phyloP scores from a whole-genome alignment of 2,797 vertebrate species.

The Myoxocephalus aenaeus region DNA sequence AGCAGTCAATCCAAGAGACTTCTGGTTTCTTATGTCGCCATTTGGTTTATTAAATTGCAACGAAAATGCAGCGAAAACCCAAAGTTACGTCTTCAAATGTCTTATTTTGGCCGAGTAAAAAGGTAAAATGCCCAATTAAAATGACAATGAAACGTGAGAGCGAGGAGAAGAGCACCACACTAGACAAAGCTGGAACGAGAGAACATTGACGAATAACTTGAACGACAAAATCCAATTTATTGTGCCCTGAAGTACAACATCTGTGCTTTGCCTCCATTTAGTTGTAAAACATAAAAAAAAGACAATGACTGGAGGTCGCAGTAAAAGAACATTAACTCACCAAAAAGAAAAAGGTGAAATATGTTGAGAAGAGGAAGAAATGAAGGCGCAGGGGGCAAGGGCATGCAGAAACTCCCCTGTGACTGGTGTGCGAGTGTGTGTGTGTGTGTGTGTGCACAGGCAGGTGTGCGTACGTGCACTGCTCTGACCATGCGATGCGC shows the following conservation, averaged over 20 bases:
- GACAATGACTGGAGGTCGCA: slow-evolving; percentile 39
- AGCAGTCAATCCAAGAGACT: not conserved
- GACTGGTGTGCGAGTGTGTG: slow-evolving; percentile 42
- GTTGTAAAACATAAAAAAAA: slow-evolving; percentile 5
- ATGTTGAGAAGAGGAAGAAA: slow-evolving; percentile 25
- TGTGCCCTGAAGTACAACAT: not conserved
- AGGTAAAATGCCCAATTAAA: not conserved
- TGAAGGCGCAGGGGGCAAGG: slow-evolving; percentile 49
- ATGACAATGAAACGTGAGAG: not conserved
- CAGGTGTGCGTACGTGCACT: not conserved
- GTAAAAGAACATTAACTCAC: slow-evolving; percentile 37
- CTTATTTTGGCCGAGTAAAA: not conserved
- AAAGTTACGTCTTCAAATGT: not conserved
- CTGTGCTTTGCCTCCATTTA: not conserved
- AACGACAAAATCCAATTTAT: not conserved
- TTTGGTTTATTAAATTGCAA: not conserved
- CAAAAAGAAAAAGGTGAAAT: slow-evolving; percentile 37
- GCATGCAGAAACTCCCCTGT: slow-evolving; percentile 58
- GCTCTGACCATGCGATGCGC: slow-evolving; percentile 71
- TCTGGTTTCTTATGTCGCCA: not conserved
- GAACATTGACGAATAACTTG: not conserved
- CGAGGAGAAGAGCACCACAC: not conserved
- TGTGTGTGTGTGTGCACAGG: not conserved
- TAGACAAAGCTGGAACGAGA: not conserved
- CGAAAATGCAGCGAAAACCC: not conserved